Conservation (phyloP, 1,140 invertebrate species). For the Nomia melanderi region DNA sequence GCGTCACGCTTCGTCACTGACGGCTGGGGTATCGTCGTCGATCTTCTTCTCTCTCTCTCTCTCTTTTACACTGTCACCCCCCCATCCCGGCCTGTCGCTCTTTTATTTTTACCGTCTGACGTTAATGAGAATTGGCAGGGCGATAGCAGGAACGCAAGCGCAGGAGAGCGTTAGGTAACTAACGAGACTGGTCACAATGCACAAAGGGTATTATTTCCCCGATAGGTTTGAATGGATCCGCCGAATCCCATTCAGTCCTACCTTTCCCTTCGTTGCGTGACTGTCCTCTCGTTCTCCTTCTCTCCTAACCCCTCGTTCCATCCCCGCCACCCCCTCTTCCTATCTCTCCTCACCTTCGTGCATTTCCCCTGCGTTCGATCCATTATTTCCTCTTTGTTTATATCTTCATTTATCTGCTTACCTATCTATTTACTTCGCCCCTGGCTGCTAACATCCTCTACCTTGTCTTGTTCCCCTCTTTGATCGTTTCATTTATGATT, state of each 20-base stretch:
- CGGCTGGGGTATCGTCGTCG: background rate
- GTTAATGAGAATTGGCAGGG: constrained; percentile 64
- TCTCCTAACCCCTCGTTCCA: background rate
- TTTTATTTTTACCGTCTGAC: constrained; percentile 49
- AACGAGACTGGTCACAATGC: constrained; percentile 56
- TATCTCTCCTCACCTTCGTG: background rate
- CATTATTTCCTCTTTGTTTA: constrained; percentile 35
- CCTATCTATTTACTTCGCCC: constrained; percentile 6
- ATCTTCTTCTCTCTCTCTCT: constrained; percentile 3
- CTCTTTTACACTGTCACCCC: too few species aligned
- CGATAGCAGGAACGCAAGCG: constrained; percentile 28
- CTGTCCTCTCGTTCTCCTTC: background rate
- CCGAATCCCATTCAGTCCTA: constrained; percentile 51
- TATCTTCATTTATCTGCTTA: constrained; percentile 19
- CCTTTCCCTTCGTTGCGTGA: constrained; percentile 33
- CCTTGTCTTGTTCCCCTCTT: background rate
- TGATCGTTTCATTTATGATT: constrained; percentile 2
- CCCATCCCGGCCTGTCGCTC: background rate
- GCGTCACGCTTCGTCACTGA: constrained; percentile 45
- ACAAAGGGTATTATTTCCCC: constrained; percentile 64
- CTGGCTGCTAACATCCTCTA: background rate
- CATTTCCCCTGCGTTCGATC: background rate
- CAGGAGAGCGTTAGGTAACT: constrained; percentile 49
- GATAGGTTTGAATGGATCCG: constrained; percentile 57
- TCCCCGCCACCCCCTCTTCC: background rate